Base-by-base conservation (phyloP, 2,888 invertebrate species). In the Actias luna region DNA sequence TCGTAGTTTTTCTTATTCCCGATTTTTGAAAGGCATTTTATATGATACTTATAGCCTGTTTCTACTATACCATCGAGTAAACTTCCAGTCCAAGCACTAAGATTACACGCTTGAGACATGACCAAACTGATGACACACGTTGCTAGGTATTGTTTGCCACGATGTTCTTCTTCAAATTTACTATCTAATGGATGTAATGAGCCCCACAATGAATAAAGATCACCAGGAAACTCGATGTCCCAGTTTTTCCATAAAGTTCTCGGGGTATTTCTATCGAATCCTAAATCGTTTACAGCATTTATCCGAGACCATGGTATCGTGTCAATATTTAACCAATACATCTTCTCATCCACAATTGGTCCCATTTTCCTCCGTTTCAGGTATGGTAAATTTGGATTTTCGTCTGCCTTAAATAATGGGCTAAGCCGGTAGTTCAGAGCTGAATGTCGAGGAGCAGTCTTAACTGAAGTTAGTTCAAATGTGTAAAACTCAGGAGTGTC, bases 141-240 rank as follows among this genome's bases (percentile, higher is more conserved):
- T 14, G 94, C 94, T 58, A 94, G 83, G 52, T 93, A 93, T 76
- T 96, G 96, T 69, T 94, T 95, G 0, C 95, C 95, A 5, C 95
- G 93, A 58, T 93, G 80, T 1, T 77, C 73, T 16, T 82, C 78
- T 0, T 88, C 84, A 77, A 96, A 96, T 67, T 90, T 92, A 0
- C 79, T 72, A 39, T 95, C 94, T 61, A 89, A 81, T 3, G 95
- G 95, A 84, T 95, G 95, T 18, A 95, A 74, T 36, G 93, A 93
- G 0, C 96, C 95, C 93, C 95, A 94, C 1, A 96, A 81, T 0
- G 96, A 95, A 86, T 92, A 96, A 0, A 96, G 81, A 66, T 95
- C 95, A 1, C 94, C 93, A 2, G 94, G 93, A 69, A 95, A 95
- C 76, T 96, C 96, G 1, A 95, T 93, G 66, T 95, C 94, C 93